These are phyloP conservation scores for Venustaconcha ellipsiformis DNA, from an alignment of 1,140 invertebrate genomes.

Conservation along the genomic window DNA sequence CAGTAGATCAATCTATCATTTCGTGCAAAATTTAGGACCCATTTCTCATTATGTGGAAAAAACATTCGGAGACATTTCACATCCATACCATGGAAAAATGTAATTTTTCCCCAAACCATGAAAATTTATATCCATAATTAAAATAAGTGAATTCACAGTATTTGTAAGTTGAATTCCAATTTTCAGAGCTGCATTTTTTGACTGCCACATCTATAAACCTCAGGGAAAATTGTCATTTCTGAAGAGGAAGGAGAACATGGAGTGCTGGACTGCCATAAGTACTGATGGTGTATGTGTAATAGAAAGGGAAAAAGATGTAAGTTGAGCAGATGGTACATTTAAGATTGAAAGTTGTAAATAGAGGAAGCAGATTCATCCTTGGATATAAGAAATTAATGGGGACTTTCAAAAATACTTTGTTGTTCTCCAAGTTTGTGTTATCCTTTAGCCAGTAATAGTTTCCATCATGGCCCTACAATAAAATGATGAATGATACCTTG, in stretches of 20 bases:
- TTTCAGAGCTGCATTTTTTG: conserved; percentile 81
- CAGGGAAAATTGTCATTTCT: conserved; percentile 85
- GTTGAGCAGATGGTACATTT: conserved; percentile 45
- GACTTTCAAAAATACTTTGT: background rate
- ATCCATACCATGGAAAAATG: no score
- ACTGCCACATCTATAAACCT: conserved; percentile 91
- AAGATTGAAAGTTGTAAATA: conserved; percentile 35
- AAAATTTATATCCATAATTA: no score
- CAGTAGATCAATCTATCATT: no score
- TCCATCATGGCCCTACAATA: background rate
- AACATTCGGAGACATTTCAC: no score
- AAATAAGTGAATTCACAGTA: no score
- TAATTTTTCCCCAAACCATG: no score
- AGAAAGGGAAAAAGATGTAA: conserved; percentile 86
- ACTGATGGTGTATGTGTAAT: conserved; percentile 88
- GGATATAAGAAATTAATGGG: background rate
- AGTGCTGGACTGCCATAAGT: conserved; percentile 90
- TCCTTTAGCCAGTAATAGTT: background rate
- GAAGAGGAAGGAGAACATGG: conserved; percentile 83
- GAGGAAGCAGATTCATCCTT: background rate
- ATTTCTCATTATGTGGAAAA: no score
- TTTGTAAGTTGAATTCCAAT: background rate
- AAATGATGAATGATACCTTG: background rate
- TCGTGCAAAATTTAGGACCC: no score
- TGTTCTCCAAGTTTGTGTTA: background rate